Base-by-base conservation (phyloP, 92 coral and sea anemone genomes). In the Zoanthus gigantus region DNA sequence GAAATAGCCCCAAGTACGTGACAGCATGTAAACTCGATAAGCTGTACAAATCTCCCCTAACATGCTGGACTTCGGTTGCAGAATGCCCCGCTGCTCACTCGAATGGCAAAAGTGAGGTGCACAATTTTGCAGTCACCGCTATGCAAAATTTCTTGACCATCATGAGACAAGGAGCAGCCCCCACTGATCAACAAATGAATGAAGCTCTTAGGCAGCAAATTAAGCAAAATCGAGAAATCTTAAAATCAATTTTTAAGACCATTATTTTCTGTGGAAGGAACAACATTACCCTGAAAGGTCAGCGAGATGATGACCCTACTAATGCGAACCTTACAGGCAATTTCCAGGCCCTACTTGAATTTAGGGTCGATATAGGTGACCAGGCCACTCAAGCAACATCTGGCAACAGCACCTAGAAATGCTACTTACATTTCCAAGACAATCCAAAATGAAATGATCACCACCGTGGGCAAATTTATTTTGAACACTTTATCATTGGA, bases 331-430 rank as follows among this genome's bases (percentile, higher is more conserved):
- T 23, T 23, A 23, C 23, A 23, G 23, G 23, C 23, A 23, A 23
- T 23, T 23, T 23, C 23, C 23, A 23, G 23, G 23, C 23, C 23
- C 23, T 23, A 23, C 23, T 23, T 23, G 23, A 23, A 23, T 23
- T 23, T 23, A 23, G 23, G 23, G 23, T 23, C 23, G 23, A 23
- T 23, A 23, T 23, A 23, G 23, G 23, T 81, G 89, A 91, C 82
- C 66, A 82, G 84, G 74, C 74, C 23, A 56, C 87, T 89, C 57
- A 45, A 91, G 81, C 86, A 91, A 56, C 94, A 91, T 74, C 87
- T 91, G 48, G 80, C 57, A 72, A 88, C 77, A 74, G 92, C 92
- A 74, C 83, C 92, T 68, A 46, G 66, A 58, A 58, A 58, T 5
- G 66, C 66, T 58, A 58, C 66, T 58, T 58, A 58, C 66, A 58